Conservation (phyloP, 2,113 vertebrate genomes). For the Stegastes partitus region DNA sequence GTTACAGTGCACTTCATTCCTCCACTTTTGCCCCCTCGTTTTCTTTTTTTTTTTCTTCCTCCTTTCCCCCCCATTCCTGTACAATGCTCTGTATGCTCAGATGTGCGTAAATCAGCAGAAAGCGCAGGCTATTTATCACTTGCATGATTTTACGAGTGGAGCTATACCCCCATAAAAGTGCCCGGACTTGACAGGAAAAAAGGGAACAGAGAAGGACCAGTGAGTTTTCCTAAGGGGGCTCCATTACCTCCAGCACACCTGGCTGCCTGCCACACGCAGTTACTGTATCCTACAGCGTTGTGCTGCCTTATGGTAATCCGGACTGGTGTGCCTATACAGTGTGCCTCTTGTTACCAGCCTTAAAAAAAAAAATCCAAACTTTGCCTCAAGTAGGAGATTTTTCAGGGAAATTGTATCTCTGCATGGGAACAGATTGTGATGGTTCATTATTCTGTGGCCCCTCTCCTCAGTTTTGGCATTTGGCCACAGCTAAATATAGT, state of each 20-base stretch:
- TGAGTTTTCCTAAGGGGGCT: conserved; percentile 53
- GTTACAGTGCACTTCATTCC: neutral
- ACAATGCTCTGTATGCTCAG: too few relatives aligned
- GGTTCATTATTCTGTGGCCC: neutral
- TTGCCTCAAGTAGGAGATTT: neutral
- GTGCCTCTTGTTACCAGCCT: neutral
- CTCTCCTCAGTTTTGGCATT: neutral
- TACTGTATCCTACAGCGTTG: conserved; percentile 52
- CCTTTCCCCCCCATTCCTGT: neutral
- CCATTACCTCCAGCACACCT: conserved; percentile 70
- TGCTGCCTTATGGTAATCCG: conserved; percentile 13
- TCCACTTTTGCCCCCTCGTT: neutral
- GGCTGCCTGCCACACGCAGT: conserved; percentile 61
- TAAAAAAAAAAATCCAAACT: neutral
- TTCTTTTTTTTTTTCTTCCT: neutral
- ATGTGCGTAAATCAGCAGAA: neutral
- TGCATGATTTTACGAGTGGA: neutral
- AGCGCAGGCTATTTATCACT: too few relatives aligned
- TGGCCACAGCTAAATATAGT: neutral
- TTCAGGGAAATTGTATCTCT: neutral
- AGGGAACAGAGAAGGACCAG: conserved; percentile 8
- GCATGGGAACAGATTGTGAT: neutral
- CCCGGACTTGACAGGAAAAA: conserved; percentile 28
- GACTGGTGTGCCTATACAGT: neutral
- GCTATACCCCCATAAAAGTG: neutral